These are phyloP conservation scores for Homarus gammarus DNA, from an alignment of 2,888 invertebrate genomes.

Conservation along the genomic window DNA sequence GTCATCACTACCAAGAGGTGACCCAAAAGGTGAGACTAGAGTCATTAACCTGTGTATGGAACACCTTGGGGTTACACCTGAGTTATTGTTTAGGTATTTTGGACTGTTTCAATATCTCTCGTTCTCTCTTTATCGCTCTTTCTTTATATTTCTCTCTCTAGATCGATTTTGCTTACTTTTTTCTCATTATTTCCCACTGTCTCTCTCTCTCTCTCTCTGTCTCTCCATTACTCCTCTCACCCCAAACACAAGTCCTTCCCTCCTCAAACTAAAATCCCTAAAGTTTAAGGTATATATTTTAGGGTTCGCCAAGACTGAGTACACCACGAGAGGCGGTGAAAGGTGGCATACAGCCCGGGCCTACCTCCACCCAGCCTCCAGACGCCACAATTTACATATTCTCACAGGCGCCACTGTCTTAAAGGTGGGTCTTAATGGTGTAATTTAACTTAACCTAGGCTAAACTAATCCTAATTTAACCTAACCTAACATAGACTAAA, in stretches of 20 bases:
- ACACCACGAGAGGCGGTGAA: conserved; percentile 76
- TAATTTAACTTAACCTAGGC: not conserved
- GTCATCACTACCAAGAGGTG: too few species aligned
- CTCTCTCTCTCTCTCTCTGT: not conserved
- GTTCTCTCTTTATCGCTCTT: not conserved
- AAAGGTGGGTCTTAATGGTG: conserved; percentile 19
- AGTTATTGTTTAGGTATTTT: not conserved
- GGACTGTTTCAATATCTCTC: not conserved
- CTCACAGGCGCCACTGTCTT: conserved; percentile 27
- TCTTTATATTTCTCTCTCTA: not conserved
- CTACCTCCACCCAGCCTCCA: conserved; percentile 82
- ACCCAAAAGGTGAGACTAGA: not conserved
- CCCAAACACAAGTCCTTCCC: not conserved
- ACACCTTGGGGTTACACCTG: not conserved
- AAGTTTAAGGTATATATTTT: too few species aligned
- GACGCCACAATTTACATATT: conserved; percentile 30
- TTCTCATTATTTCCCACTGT: not conserved
- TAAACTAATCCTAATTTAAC: too few species aligned
- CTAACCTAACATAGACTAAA: too few species aligned
- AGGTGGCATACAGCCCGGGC: conserved; percentile 77
- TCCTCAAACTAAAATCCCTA: not conserved
- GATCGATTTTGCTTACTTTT: not conserved
- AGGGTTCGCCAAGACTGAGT: conserved; percentile 46
- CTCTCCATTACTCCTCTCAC: not conserved
- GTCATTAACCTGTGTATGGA: not conserved